A percentile compares a stretch with the other conserved stretches of the same genome.
phyloP scores from a whole-genome alignment of 2,113 vertebrate genomes.

The Etia nguti region DNA sequence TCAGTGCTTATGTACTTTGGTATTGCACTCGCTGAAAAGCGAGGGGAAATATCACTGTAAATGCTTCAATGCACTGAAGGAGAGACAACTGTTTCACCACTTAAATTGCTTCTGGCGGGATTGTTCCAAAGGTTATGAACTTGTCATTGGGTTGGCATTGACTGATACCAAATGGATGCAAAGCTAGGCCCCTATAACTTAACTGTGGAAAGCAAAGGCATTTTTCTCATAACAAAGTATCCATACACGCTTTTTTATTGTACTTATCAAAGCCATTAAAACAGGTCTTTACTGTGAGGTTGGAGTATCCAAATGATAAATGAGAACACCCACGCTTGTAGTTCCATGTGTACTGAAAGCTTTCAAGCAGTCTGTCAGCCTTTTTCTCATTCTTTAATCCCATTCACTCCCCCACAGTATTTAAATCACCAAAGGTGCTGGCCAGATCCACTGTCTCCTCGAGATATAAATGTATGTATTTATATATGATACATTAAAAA shows the following conservation, averaged over 20 bases:
- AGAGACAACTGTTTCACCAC: neutral
- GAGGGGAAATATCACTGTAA: neutral
- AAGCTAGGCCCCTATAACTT: neutral
- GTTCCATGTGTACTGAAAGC: neutral
- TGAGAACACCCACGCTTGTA: neutral
- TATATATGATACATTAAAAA: neutral
- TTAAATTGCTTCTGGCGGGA: neutral
- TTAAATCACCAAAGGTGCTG: neutral
- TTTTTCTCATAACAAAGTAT: neutral
- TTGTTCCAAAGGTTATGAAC: slow-evolving; percentile 16
- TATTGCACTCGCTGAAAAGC: neutral
- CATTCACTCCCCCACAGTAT: slow-evolving; percentile 12
- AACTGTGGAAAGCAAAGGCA: neutral
- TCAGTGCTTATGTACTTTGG: slow-evolving; percentile 15
- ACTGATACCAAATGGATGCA: neutral
- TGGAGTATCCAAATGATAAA: neutral
- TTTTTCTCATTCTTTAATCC: slow-evolving; percentile 7
- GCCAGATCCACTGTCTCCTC: neutral
- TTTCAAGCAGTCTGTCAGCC: slow-evolving; percentile 16
- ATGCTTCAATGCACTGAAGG: slow-evolving; percentile 3
- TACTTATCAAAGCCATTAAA: neutral
- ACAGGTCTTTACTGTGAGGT: neutral
- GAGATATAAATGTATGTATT: neutral
- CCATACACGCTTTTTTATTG: neutral
- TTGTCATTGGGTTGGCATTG: neutral